Evolutionary conservation across 2,113 vertebrate genomes (phyloP).

Genomic region (Oncorhynchus tshawytscha): DNA sequence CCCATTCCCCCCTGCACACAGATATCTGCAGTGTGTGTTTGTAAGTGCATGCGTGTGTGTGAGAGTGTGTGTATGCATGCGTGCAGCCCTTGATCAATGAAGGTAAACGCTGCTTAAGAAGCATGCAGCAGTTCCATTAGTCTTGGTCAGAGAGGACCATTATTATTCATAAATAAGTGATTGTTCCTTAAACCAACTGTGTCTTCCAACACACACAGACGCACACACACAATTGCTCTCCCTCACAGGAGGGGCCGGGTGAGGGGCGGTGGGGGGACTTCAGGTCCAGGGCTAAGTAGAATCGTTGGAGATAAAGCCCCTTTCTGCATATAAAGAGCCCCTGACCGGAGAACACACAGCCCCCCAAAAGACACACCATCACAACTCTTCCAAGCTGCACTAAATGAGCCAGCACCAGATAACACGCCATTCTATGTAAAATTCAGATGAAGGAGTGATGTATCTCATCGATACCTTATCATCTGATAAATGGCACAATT

Average conservation of each 20-base stretch:
- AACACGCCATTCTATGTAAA: constrained; percentile 30
- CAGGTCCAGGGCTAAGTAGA: constrained; percentile 5
- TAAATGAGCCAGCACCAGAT: constrained; percentile 11
- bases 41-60: neutral
- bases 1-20: neutral
- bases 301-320: constrained; percentile 1
- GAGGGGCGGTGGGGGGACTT: neutral
- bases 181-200: constrained; percentile 81
- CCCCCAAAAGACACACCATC: constrained; percentile 9
- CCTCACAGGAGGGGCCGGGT: constrained; percentile 36
- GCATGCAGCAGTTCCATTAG: constrained; percentile 82
- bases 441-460: constrained; percentile 19
- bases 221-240: constrained; percentile 35
- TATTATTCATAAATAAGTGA: constrained; percentile 83
- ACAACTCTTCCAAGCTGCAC: constrained; percentile 25
- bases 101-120: constrained; percentile 56
- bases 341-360: neutral
- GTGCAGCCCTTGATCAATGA: constrained; percentile 16
- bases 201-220: constrained; percentile 59
- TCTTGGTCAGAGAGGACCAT: constrained; percentile 77
- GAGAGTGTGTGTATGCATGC: neutral
- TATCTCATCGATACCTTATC: constrained; percentile 38
- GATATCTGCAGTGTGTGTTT: neutral
- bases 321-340: constrained; percentile 25
- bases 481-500: constrained; percentile 27